Evolutionary conservation across 2,113 vertebrate genomes (phyloP).

Genomic region (Riparia riparia): DNA sequence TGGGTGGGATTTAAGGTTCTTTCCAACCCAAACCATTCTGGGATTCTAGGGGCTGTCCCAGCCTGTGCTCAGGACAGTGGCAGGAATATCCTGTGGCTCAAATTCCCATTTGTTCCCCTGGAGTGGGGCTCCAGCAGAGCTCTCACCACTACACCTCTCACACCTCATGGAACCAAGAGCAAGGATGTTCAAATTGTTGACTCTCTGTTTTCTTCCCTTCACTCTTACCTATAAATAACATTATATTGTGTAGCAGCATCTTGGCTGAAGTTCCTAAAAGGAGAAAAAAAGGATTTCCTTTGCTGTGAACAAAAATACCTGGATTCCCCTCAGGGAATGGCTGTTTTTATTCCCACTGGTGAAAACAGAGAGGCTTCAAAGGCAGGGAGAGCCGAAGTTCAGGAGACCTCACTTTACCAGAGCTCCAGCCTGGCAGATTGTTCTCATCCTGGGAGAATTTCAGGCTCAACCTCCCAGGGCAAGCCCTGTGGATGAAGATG

Average conservation of each 20-base stretch:
- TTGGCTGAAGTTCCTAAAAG: not conserved
- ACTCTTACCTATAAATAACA: not conserved
- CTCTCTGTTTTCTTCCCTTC: not conserved
- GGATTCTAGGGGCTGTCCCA: not conserved
- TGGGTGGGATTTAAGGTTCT: rapidly evolving
- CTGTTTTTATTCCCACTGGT: not conserved
- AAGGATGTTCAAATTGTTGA: too few relatives aligned
- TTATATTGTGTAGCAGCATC: not conserved
- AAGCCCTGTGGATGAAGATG: not conserved
- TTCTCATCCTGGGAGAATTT: not conserved
- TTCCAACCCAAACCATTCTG: not conserved
- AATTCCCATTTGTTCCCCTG: not conserved
- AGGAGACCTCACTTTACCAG: not conserved
- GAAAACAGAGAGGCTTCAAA: not conserved
- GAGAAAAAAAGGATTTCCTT: not conserved
- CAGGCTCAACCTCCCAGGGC: not conserved
- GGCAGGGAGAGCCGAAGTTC: not conserved
- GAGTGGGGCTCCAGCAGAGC: not conserved
- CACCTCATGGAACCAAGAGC: not conserved
- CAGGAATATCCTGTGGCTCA: not conserved
- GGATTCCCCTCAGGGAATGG: rapidly evolving
- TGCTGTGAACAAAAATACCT: not conserved
- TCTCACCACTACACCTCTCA: not conserved
- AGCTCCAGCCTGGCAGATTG: not conserved
- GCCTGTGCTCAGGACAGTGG: not conserved